A percentile compares a stretch with the other conserved stretches of the same genome.
Evolutionary conservation across 2,888 invertebrate genomes (phyloP).

Genomic region (Elysia crispata): DNA sequence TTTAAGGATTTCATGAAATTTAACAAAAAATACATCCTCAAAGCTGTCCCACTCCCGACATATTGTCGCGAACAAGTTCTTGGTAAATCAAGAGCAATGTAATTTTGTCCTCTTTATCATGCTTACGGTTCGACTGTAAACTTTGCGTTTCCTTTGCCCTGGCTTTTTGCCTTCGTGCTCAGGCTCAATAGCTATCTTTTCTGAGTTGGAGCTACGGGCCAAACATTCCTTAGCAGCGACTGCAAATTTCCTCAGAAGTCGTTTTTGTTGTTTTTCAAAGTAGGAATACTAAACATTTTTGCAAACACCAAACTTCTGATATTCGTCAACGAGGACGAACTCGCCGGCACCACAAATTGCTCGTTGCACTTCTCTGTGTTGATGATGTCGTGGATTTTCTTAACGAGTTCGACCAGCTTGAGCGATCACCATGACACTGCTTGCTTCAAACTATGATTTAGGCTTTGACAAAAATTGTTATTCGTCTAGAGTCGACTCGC

Average conservation of each 20-base stretch:
- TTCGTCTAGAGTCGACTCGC: constrained; percentile 29
- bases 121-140: constrained; percentile 20
- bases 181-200: constrained; percentile 35
- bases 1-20: constrained; percentile 19
- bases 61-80: constrained; percentile 16
- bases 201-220: too few relatives aligned
- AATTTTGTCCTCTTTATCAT: constrained; percentile 14
- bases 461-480: too few relatives aligned
- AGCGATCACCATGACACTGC: too few relatives aligned
- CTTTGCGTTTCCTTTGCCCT: constrained; percentile 16
- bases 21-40: neutral
- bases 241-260: constrained; percentile 30
- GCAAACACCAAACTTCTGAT: constrained; percentile 31
- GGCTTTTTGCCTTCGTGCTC: too few relatives aligned
- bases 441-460: too few relatives aligned
- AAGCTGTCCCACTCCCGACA: constrained; percentile 27
- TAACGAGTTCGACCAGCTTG: constrained; percentile 32
- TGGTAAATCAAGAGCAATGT: constrained; percentile 22
- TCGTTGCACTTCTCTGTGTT: too few relatives aligned
- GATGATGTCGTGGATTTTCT: too few relatives aligned
- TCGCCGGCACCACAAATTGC: too few relatives aligned
- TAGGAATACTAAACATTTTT: constrained; percentile 24
- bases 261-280: too few relatives aligned
- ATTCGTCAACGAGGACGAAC: constrained; percentile 32
- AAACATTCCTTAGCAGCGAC: constrained; percentile 22